Evolutionary conservation across 2,888 invertebrate genomes (phyloP).

Genomic region (Tipula vernalis): DNA sequence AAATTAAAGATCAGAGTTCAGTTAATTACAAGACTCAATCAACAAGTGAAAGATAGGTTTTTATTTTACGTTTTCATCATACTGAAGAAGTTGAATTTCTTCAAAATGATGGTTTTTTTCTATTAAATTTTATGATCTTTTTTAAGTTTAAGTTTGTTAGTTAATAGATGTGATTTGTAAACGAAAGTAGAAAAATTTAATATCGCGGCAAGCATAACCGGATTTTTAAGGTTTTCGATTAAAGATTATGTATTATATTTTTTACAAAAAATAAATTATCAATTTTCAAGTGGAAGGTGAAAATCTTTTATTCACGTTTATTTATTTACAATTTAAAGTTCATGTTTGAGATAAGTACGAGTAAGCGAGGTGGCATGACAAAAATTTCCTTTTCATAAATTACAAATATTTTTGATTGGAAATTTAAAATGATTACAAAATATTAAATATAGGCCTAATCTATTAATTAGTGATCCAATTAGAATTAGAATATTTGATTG

Average conservation of each 20-base stretch:
- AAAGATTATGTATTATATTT: background rate
- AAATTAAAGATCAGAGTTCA: background rate
- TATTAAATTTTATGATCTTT: background rate
- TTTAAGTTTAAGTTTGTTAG: background rate
- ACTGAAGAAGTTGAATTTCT: background rate
- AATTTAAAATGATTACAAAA: too few species aligned
- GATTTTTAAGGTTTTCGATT: background rate
- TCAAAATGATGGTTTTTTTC: background rate
- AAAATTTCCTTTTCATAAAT: too few species aligned
- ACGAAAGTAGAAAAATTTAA: background rate
- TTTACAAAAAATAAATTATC: background rate
- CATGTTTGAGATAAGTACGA: too few species aligned
- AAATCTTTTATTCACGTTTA: background rate
- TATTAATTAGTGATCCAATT: too few species aligned
- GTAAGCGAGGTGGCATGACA: too few species aligned
- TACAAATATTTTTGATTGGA: too few species aligned
- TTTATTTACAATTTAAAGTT: background rate
- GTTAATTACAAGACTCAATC: background rate
- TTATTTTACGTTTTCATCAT: background rate
- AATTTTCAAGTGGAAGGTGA: background rate
- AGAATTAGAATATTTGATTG: too few species aligned
- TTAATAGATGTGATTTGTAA: background rate
- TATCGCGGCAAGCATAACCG: background rate
- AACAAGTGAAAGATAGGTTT: background rate
- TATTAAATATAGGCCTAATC: too few species aligned